Conservation (phyloP, 2,113 vertebrate genomes). For the Shinisaurus crocodilurus region DNA sequence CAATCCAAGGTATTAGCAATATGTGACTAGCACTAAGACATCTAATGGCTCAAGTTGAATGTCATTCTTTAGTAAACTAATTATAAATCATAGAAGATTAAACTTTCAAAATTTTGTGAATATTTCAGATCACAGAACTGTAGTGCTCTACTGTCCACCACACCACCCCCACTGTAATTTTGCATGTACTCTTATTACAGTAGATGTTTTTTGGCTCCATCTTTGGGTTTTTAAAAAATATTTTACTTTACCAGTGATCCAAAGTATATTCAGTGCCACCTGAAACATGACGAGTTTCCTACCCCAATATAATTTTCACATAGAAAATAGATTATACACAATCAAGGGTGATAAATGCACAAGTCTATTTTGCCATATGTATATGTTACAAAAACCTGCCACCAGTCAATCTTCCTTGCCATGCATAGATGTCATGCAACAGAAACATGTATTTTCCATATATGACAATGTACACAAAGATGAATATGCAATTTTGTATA, state of each 20-base stretch:
- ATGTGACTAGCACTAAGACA: slow-evolving; percentile 32
- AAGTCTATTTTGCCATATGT: background rate
- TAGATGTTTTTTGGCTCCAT: background rate
- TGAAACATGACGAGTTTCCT: background rate
- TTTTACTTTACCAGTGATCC: background rate
- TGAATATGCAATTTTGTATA: background rate
- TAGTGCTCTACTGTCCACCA: slow-evolving; percentile 45
- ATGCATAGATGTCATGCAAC: background rate
- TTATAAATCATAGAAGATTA: slow-evolving; percentile 64
- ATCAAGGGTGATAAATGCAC: background rate
- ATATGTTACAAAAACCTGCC: background rate
- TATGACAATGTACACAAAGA: background rate
- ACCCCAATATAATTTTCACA: background rate
- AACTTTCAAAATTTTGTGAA: slow-evolving; percentile 53
- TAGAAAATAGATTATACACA: background rate
- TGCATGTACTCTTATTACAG: slow-evolving; percentile 26
- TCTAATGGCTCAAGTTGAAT: slow-evolving; percentile 28
- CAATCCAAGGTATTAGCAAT: too few relatives aligned
- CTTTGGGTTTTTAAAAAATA: slow-evolving; percentile 6
- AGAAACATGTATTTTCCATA: background rate
- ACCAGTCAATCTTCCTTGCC: background rate
- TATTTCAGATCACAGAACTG: slow-evolving; percentile 68
- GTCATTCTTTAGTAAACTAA: slow-evolving; percentile 65
- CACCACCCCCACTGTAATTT: background rate
- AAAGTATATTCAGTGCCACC: background rate